Evolutionary conservation across 2,888 invertebrate species (phyloP), one percentile per base, ranked within the genome.

Genomic region (Argyresthia goedartella): DNA sequence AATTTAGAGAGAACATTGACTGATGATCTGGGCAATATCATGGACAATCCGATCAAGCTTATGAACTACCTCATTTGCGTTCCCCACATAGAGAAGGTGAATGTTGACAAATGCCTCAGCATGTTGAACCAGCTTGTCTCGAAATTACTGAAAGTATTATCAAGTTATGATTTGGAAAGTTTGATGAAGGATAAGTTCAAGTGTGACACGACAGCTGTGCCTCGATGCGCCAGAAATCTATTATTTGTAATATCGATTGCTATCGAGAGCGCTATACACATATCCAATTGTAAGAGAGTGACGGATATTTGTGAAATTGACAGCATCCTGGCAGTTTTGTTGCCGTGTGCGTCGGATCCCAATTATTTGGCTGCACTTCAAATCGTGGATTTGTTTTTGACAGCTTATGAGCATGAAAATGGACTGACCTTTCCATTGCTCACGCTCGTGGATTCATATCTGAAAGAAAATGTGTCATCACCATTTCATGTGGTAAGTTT

Each of bases 391-490:
- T 69, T 91, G 49, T 85, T 88, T 61, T 61, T 88, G 59, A 79
- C 87, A 14, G 81, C 85, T 14, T 81, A 80, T 81, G 73, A 87
- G 66, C 70, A 77, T 60, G 79, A 82, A 62, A 73, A 81, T 67
- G 68, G 77, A 58, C 65, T 88, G 56, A 68, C 75, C 34, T 67
- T 82, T 65, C 71, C 77, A 52, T 58, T 81, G 58, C 70, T 90
- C 51, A 63, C 75, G 53, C 64, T 88, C 57, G 66, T 91, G 1
- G 88, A 90, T 67, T 76, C 77, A 0, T 69, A 71, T 57, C 68
- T 94, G n/a, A 84, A 88, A 52, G 64, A 68, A 1, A 92, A 93
- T 68, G 82, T 95, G 1, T 87, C 88, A 25, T 93, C 93, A 0
- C 92, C 92, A 9, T 90, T 89, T 66, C 90, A 91, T 60, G 87